phyloP scores from a whole-genome alignment of 2,113 vertebrate species.

The Hemiscyllium ocellatum region DNA sequence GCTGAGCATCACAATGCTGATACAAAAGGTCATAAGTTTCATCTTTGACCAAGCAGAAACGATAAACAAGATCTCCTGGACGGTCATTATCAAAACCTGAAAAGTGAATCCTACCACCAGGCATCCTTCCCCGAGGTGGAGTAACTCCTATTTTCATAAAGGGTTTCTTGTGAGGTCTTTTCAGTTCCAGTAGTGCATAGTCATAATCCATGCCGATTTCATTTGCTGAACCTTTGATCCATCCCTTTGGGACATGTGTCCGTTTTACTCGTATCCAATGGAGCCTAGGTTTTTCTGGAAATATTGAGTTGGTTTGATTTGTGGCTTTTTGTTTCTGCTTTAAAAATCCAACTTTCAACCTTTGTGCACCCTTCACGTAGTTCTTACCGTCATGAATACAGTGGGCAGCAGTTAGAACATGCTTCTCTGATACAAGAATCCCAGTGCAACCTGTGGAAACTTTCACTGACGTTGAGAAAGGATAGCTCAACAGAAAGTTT shows the following conservation, averaged over 20 bases:
- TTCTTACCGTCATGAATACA: constrained; percentile 92
- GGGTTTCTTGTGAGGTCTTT: constrained; percentile 85
- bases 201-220: constrained; percentile 99
- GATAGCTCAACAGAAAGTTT: constrained; percentile 81
- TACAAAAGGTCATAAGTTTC: constrained; percentile 88
- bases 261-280: constrained; percentile 95
- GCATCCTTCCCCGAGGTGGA: constrained; percentile 71
- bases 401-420: constrained; percentile 89
- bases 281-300: constrained; percentile 78
- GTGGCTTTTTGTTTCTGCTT: constrained; percentile 65
- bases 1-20: constrained; percentile 91
- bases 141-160: constrained; percentile 93
- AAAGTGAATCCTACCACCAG: constrained; percentile 84
- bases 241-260: constrained; percentile 93
- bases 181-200: constrained; percentile 88
- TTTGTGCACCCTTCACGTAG: constrained; percentile 91
- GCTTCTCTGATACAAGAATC: constrained; percentile 82
- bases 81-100: constrained; percentile 91
- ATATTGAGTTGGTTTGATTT: constrained; percentile 48
- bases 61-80: constrained; percentile 80
- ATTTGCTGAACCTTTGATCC: constrained; percentile 91
- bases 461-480: constrained; percentile 88
- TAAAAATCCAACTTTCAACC: constrained; percentile 85
- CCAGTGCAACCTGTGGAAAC: constrained; percentile 90
- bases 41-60: constrained; percentile 83